A percentile compares a stretch with the other conserved stretches of the same genome.
phyloP scores from a whole-genome alignment of 37 sponge, comb jelly and placozoan species.

The Petrosia ficiformis region DNA sequence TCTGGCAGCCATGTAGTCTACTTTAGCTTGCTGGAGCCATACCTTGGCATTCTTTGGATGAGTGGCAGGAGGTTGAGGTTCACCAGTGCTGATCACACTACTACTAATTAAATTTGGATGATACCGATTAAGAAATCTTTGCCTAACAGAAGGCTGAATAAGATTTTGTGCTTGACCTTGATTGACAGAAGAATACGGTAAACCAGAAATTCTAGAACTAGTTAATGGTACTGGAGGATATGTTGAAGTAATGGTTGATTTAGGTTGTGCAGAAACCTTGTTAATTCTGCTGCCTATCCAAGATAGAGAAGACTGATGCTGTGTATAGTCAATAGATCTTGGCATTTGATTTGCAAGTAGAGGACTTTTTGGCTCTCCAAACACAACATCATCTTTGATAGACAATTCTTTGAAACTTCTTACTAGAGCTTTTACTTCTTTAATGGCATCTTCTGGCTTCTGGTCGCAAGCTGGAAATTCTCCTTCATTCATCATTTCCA shows the following conservation, averaged over 20 bases:
- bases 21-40: constrained; percentile 55
- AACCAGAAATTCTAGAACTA: not conserved
- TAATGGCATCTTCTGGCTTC: not conserved
- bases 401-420: not conserved
- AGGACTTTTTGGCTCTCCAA: not conserved
- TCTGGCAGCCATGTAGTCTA: constrained; percentile 35
- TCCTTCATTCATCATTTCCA: not conserved
- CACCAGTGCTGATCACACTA: no score
- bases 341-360: not conserved
- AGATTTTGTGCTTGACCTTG: not conserved
- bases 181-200: no score
- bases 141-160: not conserved
- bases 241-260: not conserved
- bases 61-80: no score
- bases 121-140: not conserved
- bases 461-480: not conserved
- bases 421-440: not conserved
- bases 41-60: constrained; percentile 2
- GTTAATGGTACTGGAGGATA: not conserved
- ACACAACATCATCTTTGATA: not conserved
- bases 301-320: no score
- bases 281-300: not conserved
- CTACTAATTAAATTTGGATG: no score
- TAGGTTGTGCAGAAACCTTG: not conserved
- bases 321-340: not conserved